Evolutionary conservation across 1,140 invertebrate species (phyloP).

Genomic region (Carcinoscorpius rotundicauda): DNA sequence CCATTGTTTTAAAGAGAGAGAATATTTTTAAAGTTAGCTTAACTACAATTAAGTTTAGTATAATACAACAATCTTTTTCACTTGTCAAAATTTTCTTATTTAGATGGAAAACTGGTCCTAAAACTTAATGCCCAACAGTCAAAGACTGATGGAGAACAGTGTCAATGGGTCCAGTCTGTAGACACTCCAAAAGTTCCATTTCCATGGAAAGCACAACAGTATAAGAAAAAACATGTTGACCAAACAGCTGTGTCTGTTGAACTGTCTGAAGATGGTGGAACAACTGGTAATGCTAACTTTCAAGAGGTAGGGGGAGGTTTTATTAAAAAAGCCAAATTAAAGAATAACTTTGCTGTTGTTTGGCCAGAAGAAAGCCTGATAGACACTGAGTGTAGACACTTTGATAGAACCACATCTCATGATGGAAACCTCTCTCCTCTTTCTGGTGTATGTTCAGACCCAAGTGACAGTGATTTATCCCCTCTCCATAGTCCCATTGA

Average conservation of each 20-base stretch:
- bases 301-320: no score
- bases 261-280: constrained; percentile 1
- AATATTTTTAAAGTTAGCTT: no score
- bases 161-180: constrained; percentile 25
- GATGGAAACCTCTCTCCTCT: no score
- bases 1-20: no score
- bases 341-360: not conserved
- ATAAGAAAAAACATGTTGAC: constrained; percentile 8
- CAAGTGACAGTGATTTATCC: no score
- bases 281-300: not conserved
- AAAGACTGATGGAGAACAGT: constrained; percentile 15
- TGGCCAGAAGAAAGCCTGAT: no score
- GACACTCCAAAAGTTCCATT: constrained; percentile 18
- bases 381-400: no score
- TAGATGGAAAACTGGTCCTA: constrained; percentile 25
- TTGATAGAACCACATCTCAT: no score
- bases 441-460: no score
- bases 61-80: constrained; percentile 3
- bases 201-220: not conserved
- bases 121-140: constrained; percentile 27
- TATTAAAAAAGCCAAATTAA: constrained; percentile 11
- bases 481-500: no score
- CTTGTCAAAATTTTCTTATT: constrained; percentile 15
- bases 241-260: not conserved
- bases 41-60: no score